Conservation (phyloP, 2,113 vertebrate species). For the Malurus alboscapulatus region DNA sequence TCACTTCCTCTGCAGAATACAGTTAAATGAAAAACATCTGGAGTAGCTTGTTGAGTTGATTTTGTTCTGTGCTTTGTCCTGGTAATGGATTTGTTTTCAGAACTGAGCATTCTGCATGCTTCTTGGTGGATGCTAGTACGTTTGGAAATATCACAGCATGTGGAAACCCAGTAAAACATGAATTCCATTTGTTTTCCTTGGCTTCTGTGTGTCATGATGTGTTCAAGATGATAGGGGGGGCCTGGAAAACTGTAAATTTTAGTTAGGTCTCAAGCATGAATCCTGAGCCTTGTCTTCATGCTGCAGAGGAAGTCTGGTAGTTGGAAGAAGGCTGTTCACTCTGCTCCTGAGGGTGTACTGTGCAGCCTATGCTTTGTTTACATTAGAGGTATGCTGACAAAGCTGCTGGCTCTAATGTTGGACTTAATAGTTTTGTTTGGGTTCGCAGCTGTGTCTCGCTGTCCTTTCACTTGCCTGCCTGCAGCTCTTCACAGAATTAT, state of each 20-base stretch:
- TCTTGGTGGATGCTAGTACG: constrained; percentile 69
- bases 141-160: constrained; percentile 73
- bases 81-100: constrained; percentile 71
- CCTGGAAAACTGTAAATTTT: constrained; percentile 71
- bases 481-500: constrained; percentile 1
- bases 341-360: constrained; percentile 17
- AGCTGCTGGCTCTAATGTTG: constrained; percentile 37
- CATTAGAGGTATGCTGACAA: constrained; percentile 48
- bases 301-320: constrained; percentile 54
- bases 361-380: constrained; percentile 32
- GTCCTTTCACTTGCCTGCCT: neutral
- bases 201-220: constrained; percentile 80
- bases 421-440: constrained; percentile 43
- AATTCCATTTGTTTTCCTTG: constrained; percentile 79
- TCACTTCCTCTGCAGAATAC: constrained; percentile 66
- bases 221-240: constrained; percentile 71
- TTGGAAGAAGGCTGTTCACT: constrained; percentile 23
- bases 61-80: constrained; percentile 62
- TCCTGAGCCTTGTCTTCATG: constrained; percentile 54
- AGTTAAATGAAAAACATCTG: constrained; percentile 76
- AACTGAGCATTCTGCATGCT: constrained; percentile 56
- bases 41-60: constrained; percentile 70
- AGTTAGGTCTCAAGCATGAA: constrained; percentile 54
- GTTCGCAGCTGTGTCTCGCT: neutral
- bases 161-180: constrained; percentile 74